Conservation (phyloP, 2,888 invertebrate genomes). For the Agonopterix alstromeriana region DNA sequence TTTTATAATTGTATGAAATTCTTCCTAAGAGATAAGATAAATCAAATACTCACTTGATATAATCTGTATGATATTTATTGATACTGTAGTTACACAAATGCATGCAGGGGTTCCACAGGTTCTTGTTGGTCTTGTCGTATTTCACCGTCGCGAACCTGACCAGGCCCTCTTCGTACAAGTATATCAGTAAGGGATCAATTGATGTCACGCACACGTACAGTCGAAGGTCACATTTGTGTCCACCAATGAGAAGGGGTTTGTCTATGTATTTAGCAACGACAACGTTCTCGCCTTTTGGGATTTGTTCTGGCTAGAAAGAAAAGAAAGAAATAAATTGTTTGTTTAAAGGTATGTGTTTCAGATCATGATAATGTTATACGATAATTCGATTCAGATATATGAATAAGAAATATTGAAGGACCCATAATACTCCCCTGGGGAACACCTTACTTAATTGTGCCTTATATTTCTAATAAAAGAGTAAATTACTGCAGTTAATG, state of each 20-base stretch:
- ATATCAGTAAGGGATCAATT: conserved; percentile 95
- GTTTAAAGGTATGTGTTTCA: too few species aligned
- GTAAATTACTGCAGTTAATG: too few species aligned
- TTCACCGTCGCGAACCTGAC: conserved; percentile 97
- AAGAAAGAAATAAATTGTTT: too few species aligned
- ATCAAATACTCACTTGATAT: conserved; percentile 85
- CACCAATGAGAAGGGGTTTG: conserved; percentile 91
- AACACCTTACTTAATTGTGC: too few species aligned
- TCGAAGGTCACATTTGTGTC: conserved; percentile 97
- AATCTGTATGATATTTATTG: conserved; percentile 97
- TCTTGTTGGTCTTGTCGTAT: conserved; percentile 93
- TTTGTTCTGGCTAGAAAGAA: conserved; percentile 86
- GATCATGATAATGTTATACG: too few species aligned
- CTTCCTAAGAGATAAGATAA: background rate
- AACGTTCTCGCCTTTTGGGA: conserved; percentile 92
- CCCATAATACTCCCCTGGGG: too few species aligned
- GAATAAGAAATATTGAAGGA: too few species aligned
- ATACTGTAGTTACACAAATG: conserved; percentile 99
- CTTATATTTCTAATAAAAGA: too few species aligned
- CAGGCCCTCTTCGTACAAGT: conserved; percentile 97
- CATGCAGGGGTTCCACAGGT: conserved; percentile 97
- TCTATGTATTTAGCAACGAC: conserved; percentile 94
- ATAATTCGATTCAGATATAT: too few species aligned
- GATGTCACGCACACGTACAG: conserved; percentile 96
- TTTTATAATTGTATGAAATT: too few species aligned